Evolutionary conservation across 2,797 vertebrate species (phyloP).

Genomic region (Gephyroberyx darwinii): DNA sequence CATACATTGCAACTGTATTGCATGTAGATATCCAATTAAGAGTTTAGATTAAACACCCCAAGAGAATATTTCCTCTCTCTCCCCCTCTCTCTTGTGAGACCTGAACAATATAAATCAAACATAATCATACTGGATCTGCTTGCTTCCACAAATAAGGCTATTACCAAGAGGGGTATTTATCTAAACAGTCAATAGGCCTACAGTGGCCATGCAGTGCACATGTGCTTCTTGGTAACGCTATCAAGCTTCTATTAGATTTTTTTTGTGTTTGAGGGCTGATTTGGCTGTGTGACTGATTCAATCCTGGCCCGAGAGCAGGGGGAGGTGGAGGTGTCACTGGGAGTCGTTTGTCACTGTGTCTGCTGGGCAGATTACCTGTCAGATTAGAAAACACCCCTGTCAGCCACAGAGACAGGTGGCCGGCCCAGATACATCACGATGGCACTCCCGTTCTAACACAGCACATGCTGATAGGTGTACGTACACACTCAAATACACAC

Average conservation of each 20-base stretch:
- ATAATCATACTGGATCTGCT: constrained; percentile 32
- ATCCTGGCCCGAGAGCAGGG: constrained; percentile 38
- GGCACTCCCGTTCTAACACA: constrained; percentile 55
- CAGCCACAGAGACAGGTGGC: constrained; percentile 71
- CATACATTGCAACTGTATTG: constrained; percentile 10
- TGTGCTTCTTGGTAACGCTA: constrained; percentile 14
- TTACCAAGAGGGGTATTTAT: constrained; percentile 34
- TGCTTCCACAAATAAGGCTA: constrained; percentile 40
- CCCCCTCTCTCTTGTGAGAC: constrained; percentile 17
- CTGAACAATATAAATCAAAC: constrained; percentile 32
- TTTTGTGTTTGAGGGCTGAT: constrained; percentile 34
- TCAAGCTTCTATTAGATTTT: constrained; percentile 25
- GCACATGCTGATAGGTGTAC: constrained; percentile 9
- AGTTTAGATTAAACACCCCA: constrained; percentile 39
- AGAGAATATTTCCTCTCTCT: constrained; percentile 22
- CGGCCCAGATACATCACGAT: constrained; percentile 68
- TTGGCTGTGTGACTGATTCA: constrained; percentile 24
- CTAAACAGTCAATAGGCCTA: constrained; percentile 30
- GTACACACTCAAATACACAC: constrained; percentile 10
- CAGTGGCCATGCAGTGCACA: constrained; percentile 9
- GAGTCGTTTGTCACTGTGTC: constrained; percentile 76
- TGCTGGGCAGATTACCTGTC: constrained; percentile 80
- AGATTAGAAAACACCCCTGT: constrained; percentile 79
- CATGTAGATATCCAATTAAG: constrained; percentile 55
- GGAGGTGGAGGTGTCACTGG: constrained; percentile 40